Conservation (phyloP, 2,113 vertebrate species). For the Phyllostomus hastatus region DNA sequence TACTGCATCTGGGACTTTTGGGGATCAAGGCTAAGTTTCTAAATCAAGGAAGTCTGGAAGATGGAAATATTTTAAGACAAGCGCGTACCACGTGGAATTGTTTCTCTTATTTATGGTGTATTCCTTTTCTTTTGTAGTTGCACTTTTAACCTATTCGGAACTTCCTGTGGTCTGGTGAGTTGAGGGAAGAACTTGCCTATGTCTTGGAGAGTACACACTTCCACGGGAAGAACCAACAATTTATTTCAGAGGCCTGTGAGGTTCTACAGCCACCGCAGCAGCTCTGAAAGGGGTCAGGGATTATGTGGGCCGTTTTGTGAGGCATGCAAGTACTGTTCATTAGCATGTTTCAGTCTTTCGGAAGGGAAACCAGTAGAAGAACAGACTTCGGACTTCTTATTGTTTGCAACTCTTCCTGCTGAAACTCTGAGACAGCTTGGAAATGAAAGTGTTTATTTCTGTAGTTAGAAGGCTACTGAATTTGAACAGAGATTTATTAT, state of each 20-base stretch:
- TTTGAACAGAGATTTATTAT: not conserved
- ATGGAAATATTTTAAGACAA: not conserved
- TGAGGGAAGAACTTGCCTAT: not conserved
- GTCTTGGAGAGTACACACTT: not conserved
- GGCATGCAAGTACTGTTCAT: not conserved
- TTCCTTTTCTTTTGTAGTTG: not conserved
- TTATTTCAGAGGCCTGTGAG: not conserved
- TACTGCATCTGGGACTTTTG: not conserved
- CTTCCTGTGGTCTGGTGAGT: not conserved
- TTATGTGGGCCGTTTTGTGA: not conserved
- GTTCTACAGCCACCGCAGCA: not conserved
- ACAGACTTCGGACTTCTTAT: not conserved
- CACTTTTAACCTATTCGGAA: rapidly evolving
- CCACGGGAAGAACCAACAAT: not conserved
- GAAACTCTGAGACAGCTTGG: not conserved
- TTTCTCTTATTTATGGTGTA: not conserved
- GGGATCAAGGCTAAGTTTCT: not conserved
- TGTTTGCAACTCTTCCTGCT: not conserved
- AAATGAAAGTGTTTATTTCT: not conserved
- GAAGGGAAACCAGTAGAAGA: not conserved
- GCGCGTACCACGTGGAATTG: rapidly evolving
- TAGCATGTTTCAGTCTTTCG: not conserved
- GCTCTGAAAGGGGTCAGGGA: not conserved
- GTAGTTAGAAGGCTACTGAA: not conserved
- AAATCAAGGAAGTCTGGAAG: not conserved